These are phyloP conservation scores for Serrognathus titanus DNA, from an alignment of 2,888 invertebrate genomes.

Conservation along the genomic window DNA sequence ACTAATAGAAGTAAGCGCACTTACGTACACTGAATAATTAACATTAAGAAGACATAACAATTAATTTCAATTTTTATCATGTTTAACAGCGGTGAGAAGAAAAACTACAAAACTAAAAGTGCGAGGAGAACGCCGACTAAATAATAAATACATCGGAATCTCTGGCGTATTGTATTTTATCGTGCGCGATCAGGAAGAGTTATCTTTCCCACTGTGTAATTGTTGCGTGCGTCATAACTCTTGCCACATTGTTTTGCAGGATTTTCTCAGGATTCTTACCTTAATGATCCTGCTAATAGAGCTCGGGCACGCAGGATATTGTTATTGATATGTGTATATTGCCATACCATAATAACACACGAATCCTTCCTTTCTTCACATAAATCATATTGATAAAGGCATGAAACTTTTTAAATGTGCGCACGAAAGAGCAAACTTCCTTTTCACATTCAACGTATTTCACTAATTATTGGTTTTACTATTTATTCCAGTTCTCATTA, in stretches of 20 bases:
- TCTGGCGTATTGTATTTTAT: slow-evolving; percentile 1
- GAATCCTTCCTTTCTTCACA: background rate
- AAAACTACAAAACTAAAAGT: too few relatives aligned
- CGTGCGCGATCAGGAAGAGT: slow-evolving; percentile 19
- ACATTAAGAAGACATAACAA: too few relatives aligned
- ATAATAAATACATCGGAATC: background rate
- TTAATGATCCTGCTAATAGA: slow-evolving; percentile 36
- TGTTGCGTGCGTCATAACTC: slow-evolving; percentile 31
- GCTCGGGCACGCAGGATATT: slow-evolving; percentile 33
- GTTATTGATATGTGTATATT: slow-evolving; percentile 27
- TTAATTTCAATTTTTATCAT: too few relatives aligned
- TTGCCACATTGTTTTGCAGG: slow-evolving; percentile 28
- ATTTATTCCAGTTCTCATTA: too few relatives aligned
- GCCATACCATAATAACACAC: background rate
- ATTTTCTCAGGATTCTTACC: slow-evolving; percentile 32
- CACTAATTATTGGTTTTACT: too few relatives aligned
- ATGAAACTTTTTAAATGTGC: background rate
- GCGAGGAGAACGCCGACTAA: background rate
- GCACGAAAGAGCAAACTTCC: background rate
- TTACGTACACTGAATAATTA: too few relatives aligned
- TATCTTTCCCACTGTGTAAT: slow-evolving; percentile 28
- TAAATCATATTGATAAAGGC: slow-evolving; percentile 1
- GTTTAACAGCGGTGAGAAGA: too few relatives aligned
- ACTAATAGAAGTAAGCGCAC: too few relatives aligned
- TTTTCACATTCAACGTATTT: too few relatives aligned